Conservation (phyloP, 2,888 invertebrate species). For the Ferdinandea cuprea region DNA sequence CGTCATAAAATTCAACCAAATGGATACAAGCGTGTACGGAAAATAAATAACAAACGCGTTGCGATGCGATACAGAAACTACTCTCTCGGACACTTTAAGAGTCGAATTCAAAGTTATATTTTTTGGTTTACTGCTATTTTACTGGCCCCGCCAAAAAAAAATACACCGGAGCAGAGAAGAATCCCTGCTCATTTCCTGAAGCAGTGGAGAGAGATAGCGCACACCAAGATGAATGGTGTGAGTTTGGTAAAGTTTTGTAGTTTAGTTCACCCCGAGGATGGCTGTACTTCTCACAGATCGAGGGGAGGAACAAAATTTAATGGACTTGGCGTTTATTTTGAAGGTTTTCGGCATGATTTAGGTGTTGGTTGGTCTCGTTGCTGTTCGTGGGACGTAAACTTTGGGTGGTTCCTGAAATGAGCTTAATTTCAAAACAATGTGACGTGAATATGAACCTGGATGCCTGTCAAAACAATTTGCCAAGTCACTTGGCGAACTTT, state of each 20-base stretch:
- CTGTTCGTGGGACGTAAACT: no score
- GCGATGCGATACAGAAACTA: conserved; percentile 22
- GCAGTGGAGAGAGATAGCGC: conserved; percentile 44
- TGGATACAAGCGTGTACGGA: conserved; percentile 50
- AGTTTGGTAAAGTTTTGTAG: conserved; percentile 52
- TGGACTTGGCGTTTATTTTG: not conserved
- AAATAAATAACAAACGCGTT: conserved; percentile 69
- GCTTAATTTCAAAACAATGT: not conserved
- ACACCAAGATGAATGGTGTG: conserved; percentile 42
- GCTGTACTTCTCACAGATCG: not conserved
- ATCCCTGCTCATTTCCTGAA: conserved; percentile 48
- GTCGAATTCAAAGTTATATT: conserved; percentile 54
- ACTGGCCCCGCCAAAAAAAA: conserved; percentile 31
- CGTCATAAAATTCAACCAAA: conserved; percentile 55
- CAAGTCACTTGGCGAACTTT: not conserved
- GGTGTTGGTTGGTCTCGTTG: not conserved
- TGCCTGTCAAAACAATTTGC: conserved; percentile 12
- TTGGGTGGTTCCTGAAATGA: not conserved
- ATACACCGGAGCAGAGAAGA: no score
- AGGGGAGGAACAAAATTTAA: conserved; percentile 2
- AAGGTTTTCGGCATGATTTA: conserved; percentile 1
- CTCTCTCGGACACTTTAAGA: conserved; percentile 47
- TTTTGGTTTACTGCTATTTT: conserved; percentile 47
- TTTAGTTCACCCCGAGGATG: not conserved
- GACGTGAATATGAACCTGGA: not conserved